Conservation (phyloP, 2,797 vertebrate species). For the Ataeniobius toweri region DNA sequence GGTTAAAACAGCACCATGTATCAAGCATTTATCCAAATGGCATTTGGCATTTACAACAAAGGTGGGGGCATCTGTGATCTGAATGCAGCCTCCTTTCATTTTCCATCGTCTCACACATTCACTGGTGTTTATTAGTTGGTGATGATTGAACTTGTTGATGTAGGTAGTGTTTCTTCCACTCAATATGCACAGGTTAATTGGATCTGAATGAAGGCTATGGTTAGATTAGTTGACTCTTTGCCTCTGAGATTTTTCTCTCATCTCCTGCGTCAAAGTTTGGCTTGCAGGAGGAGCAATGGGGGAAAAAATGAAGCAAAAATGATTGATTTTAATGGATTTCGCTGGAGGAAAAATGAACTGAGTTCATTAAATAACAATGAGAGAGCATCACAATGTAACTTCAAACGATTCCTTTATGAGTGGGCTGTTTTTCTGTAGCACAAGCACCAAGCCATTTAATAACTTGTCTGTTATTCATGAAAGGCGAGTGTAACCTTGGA, state of each 20-base stretch:
- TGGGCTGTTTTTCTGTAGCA: conserved; percentile 48
- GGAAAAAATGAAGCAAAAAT: conserved; percentile 19
- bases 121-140: conserved; percentile 33
- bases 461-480: conserved; percentile 56
- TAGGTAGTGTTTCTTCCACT: conserved; percentile 19
- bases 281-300: conserved; percentile 20
- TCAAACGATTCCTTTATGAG: conserved; percentile 64
- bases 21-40: conserved; percentile 72
- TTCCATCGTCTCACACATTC: conserved; percentile 27
- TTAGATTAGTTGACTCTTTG: conserved; percentile 48
- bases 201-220: conserved; percentile 30
- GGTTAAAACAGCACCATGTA: conserved; percentile 74
- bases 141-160: conserved; percentile 24
- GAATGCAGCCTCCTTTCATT: conserved; percentile 49
- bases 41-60: conserved; percentile 73
- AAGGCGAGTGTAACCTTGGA: conserved; percentile 53
- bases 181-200: conserved; percentile 38
- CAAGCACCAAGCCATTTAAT: conserved; percentile 52
- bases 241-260: conserved; percentile 41
- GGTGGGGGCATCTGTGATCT: conserved; percentile 69
- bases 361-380: conserved; percentile 74
- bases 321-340: conserved; percentile 72
- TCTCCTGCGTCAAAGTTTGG: conserved; percentile 39
- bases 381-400: conserved; percentile 61
- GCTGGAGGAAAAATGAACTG: conserved; percentile 54